phyloP scores from a whole-genome alignment of 2,888 invertebrate genomes.

The Neoascia interrupta region DNA sequence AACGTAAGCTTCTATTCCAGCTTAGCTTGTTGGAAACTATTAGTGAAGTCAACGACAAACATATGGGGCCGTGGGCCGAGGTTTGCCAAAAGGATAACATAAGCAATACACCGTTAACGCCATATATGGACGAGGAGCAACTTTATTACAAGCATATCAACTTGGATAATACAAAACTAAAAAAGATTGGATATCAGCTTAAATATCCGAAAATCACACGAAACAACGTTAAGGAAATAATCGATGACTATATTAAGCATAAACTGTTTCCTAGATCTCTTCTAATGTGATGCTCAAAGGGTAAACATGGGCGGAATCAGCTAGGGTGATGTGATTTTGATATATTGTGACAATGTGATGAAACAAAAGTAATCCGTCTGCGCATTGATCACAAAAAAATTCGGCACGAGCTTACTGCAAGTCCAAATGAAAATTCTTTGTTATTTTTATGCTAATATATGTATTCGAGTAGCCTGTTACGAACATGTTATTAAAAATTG shows the following conservation, averaged over 20 bases:
- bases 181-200: slow-evolving; percentile 82
- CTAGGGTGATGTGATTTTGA: too few relatives aligned
- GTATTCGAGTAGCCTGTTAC: too few relatives aligned
- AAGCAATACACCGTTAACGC: slow-evolving; percentile 92
- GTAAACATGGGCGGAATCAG: too few relatives aligned
- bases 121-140: slow-evolving; percentile 91
- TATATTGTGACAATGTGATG: too few relatives aligned
- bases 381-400: too few relatives aligned
- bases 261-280: slow-evolving; percentile 90
- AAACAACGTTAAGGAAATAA: slow-evolving; percentile 84
- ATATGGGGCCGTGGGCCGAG: slow-evolving; percentile 94
- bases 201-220: slow-evolving; percentile 84
- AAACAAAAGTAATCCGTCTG: too few relatives aligned
- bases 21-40: slow-evolving; percentile 89
- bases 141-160: slow-evolving; percentile 90
- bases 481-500: too few relatives aligned
- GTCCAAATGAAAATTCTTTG: too few relatives aligned
- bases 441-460: too few relatives aligned
- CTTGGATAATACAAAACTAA: slow-evolving; percentile 86
- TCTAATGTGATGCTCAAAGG: slow-evolving; percentile 81
- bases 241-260: slow-evolving; percentile 90
- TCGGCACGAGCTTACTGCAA: too few relatives aligned
- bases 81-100: slow-evolving; percentile 88
- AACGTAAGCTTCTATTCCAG: slow-evolving; percentile 74
- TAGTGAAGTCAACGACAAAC: slow-evolving; percentile 96